Evolutionary conservation across 2,113 vertebrate species (phyloP).

Genomic region (Ictalurus punctatus): DNA sequence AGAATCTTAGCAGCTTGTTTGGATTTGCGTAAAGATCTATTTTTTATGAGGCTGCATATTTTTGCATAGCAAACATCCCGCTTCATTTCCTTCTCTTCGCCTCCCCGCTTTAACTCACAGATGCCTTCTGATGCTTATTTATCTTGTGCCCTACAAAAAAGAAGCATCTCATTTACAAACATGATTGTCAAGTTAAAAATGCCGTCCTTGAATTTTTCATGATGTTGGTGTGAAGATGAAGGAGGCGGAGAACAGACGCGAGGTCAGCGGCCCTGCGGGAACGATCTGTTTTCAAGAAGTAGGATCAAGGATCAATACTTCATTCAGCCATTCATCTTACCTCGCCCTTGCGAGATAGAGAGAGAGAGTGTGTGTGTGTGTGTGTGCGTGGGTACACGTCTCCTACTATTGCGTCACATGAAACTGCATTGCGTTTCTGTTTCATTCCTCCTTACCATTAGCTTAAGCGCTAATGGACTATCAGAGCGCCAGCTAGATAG

Average conservation of each 20-base stretch:
- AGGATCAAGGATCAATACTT: slow-evolving; percentile 32
- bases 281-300: slow-evolving; percentile 33
- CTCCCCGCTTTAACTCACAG: neutral
- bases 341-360: neutral
- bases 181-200: slow-evolving; percentile 1
- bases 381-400: neutral
- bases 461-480: too few species aligned
- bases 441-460: too few species aligned
- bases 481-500: too few species aligned
- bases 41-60: slow-evolving; percentile 22
- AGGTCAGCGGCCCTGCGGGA: slow-evolving; percentile 28
- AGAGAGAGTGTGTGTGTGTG: neutral
- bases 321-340: slow-evolving; percentile 19
- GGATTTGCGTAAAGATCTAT: slow-evolving; percentile 27
- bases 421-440: neutral
- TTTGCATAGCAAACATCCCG: neutral
- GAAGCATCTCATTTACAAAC: slow-evolving; percentile 11
- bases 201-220: slow-evolving; percentile 19
- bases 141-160: slow-evolving; percentile 18
- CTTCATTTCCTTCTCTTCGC: slow-evolving; percentile 24
- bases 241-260: neutral
- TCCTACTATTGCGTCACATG: neutral
- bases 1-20: slow-evolving; percentile 15
- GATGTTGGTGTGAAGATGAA: slow-evolving; percentile 25
- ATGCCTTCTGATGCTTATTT: slow-evolving; percentile 14